Evolutionary conservation across 2,888 invertebrate species (phyloP).

Genomic region (Teleogryllus oceanicus): DNA sequence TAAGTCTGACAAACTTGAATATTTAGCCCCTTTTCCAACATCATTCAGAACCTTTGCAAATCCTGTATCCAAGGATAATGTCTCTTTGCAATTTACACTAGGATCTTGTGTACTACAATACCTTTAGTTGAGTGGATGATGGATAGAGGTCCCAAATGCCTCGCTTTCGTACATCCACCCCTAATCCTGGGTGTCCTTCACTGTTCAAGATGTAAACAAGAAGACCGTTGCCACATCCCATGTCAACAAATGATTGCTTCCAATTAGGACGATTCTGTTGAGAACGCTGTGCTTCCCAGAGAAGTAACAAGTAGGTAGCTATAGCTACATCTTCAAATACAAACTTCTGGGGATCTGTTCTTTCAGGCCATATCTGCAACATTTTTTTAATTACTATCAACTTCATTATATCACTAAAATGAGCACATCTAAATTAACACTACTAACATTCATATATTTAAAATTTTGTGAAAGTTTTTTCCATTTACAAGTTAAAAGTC

Average conservation of each 20-base stretch:
- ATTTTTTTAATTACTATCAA: neutral
- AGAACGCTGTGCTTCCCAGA: conserved; percentile 67
- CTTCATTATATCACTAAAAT: neutral
- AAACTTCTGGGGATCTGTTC: conserved; percentile 90
- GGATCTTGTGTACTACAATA: conserved; percentile 43
- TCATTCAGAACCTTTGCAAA: no score
- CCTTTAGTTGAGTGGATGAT: conserved; percentile 60
- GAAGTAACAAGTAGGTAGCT: conserved; percentile 74
- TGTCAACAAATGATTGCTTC: conserved; percentile 75
- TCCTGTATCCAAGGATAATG: no score
- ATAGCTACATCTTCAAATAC: conserved; percentile 97
- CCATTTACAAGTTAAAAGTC: no score
- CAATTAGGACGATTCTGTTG: conserved; percentile 45
- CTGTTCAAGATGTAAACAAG: conserved; percentile 78
- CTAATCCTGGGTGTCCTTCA: conserved; percentile 79
- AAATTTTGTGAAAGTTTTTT: no score
- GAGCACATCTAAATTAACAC: no score
- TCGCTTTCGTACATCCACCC: conserved; percentile 79
- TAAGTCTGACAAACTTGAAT: no score
- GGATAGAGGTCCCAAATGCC: conserved; percentile 85
- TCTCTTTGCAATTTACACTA: no score
- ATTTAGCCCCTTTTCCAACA: no score
- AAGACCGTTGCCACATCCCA: conserved; percentile 97
- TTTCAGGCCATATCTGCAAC: conserved; percentile 80
- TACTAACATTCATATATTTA: no score